Conservation (phyloP, 2,888 invertebrate species). For the Hedychridium roseum region DNA sequence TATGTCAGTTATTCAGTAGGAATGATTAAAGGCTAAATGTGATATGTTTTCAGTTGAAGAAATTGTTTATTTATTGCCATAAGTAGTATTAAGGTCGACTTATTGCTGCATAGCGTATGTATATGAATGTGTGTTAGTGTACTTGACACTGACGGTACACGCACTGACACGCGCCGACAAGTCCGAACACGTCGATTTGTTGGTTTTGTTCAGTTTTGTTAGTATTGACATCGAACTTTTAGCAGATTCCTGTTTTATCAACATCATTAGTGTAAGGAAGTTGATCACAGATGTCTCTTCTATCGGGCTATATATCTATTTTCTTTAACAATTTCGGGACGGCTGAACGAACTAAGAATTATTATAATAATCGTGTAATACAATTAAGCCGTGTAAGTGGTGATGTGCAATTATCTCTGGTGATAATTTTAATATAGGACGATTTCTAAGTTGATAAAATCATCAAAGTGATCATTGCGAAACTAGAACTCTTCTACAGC, state of each 20-base stretch:
- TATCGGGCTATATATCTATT: too few relatives aligned
- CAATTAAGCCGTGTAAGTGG: background rate
- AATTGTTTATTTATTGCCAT: too few relatives aligned
- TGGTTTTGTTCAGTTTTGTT: background rate
- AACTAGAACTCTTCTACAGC: background rate
- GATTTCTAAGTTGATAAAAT: background rate
- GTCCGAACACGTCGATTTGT: background rate
- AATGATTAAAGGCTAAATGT: too few relatives aligned
- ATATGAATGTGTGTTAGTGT: too few relatives aligned
- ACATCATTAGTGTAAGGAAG: too few relatives aligned
- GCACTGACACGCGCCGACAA: background rate
- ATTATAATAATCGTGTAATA: background rate
- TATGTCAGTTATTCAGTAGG: too few relatives aligned
- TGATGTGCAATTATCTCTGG: background rate
- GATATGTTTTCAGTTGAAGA: too few relatives aligned
- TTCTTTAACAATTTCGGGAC: too few relatives aligned
- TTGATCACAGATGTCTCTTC: too few relatives aligned
- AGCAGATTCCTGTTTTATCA: background rate
- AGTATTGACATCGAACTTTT: background rate
- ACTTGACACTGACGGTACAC: conserved; percentile 10
- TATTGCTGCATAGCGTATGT: too few relatives aligned
- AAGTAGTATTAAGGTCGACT: conserved; percentile 12
- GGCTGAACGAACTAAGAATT: too few relatives aligned
- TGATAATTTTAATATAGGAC: background rate
- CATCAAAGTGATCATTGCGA: background rate